Evolutionary conservation across 2,797 vertebrate genomes (phyloP).

Genomic region (Eospalax fontanierii): DNA sequence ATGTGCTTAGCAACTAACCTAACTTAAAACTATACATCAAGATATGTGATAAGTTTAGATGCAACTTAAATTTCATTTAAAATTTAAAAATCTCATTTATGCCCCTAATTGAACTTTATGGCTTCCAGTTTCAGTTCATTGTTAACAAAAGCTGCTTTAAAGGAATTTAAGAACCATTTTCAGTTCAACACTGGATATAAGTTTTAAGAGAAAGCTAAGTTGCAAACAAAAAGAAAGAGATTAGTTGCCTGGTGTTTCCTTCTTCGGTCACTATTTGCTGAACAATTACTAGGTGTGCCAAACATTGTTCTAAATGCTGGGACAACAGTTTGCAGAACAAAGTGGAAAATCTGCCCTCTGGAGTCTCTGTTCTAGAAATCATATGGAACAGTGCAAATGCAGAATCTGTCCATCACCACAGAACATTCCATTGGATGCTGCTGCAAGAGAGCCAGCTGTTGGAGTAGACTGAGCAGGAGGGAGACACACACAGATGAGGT

Average conservation of each 20-base stretch:
- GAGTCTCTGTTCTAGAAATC: constrained; percentile 1
- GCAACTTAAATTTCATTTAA: too few species aligned
- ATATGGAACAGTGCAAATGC: neutral
- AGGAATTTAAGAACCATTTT: neutral
- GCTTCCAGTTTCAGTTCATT: too few species aligned
- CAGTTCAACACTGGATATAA: neutral
- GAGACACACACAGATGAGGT: neutral
- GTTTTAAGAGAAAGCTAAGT: neutral
- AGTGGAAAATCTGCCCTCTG: neutral
- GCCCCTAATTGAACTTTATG: too few species aligned
- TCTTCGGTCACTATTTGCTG: neutral
- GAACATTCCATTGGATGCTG: neutral
- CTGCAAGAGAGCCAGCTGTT: neutral
- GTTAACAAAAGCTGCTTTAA: too few species aligned
- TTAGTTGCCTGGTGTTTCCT: neutral
- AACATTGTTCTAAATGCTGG: neutral
- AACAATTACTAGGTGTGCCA: neutral
- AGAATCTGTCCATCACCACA: neutral
- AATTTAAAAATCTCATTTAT: too few species aligned
- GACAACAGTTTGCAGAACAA: neutral
- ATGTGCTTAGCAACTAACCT: neutral
- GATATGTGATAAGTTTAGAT: neutral
- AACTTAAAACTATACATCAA: constrained; percentile 16
- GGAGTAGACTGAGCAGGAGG: neutral
- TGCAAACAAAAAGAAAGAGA: neutral